Evolutionary conservation across 2,113 vertebrate genomes (phyloP).

Genomic region (Martes martes): DNA sequence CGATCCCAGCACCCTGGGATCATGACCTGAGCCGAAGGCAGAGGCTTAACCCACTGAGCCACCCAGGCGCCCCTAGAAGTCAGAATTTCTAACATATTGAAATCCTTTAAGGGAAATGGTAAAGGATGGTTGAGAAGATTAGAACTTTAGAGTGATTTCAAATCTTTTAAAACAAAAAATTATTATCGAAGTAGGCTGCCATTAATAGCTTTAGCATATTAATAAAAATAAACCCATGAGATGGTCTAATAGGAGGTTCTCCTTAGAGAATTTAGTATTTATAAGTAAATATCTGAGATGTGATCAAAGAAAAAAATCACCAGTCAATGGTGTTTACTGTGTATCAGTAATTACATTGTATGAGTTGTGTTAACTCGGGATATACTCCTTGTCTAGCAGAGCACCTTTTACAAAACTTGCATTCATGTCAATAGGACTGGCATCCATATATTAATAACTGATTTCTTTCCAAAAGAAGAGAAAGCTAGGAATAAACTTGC

Average conservation of each 20-base stretch:
- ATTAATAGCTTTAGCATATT: neutral
- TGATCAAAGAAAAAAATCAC: conserved; percentile 11
- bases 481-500: conserved; percentile 4
- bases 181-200: neutral
- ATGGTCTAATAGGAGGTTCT: neutral
- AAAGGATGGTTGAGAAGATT: neutral
- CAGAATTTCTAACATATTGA: neutral
- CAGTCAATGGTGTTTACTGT: neutral
- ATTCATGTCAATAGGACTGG: neutral
- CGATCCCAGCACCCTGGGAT: too few species aligned
- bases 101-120: neutral
- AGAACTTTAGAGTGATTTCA: neutral
- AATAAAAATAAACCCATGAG: neutral
- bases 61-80: neutral
- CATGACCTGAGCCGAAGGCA: too few species aligned
- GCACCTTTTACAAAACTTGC: conserved; percentile 16
- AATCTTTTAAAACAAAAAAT: neutral
- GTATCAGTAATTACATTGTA: neutral
- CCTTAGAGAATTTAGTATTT: neutral
- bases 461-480: neutral
- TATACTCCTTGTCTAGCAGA: neutral
- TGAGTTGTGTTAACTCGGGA: neutral
- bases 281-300: neutral
- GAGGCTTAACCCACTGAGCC: too few species aligned
- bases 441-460: neutral